Conservation (phyloP, 2,797 vertebrate species). For the Tolypeutes matacus region DNA sequence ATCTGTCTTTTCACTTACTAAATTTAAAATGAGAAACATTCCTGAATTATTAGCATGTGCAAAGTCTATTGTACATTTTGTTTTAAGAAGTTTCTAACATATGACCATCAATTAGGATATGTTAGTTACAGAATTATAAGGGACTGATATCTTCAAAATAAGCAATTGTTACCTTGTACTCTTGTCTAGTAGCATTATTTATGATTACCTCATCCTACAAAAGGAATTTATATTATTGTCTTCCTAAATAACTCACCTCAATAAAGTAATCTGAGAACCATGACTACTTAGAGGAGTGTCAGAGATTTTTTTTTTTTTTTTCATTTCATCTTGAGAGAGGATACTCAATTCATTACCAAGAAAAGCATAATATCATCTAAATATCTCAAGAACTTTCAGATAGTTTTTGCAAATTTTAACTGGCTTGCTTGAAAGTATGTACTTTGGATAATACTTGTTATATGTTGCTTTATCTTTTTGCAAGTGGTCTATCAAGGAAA, state of each 20-base stretch:
- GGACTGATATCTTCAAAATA: background rate
- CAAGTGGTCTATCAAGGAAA: background rate
- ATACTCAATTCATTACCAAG: background rate
- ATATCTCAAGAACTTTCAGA: background rate
- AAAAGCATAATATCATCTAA: background rate
- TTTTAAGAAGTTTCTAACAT: background rate
- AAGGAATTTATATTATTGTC: constrained; percentile 31
- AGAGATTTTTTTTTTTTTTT: background rate
- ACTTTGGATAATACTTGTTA: background rate
- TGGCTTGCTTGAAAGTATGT: background rate
- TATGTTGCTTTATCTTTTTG: background rate
- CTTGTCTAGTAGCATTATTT: background rate
- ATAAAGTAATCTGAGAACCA: constrained; percentile 17
- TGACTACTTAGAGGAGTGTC: background rate
- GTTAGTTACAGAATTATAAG: background rate
- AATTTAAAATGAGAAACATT: constrained; percentile 33
- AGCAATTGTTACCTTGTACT: background rate
- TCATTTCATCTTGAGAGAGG: background rate
- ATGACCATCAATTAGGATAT: background rate
- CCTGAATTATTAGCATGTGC: background rate
- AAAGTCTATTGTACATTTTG: background rate
- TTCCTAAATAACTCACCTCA: background rate
- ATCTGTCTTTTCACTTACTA: background rate
- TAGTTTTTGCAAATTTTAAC: background rate
- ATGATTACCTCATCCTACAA: background rate